Percentiles rank a stretch among this genome's conserved stretches.
Conservation (phyloP, 2,113 vertebrate species). For the Odocoileus hemionus region DNA sequence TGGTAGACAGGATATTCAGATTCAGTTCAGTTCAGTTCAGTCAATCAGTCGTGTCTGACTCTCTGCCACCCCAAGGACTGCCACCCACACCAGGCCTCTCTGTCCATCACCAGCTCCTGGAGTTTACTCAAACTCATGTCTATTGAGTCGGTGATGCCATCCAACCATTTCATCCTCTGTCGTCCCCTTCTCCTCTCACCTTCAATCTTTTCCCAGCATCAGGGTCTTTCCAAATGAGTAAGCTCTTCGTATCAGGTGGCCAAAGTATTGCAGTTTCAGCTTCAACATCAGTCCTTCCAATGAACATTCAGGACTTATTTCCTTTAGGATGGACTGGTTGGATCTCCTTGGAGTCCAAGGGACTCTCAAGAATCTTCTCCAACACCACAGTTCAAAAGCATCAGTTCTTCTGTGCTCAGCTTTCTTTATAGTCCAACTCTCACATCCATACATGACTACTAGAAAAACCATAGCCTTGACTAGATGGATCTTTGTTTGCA, state of each 20-base stretch:
- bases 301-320: not conserved
- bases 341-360: not conserved
- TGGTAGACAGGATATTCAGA: not conserved
- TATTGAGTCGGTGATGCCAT: not conserved
- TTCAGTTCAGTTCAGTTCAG: not conserved
- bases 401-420: not conserved
- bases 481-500: not conserved
- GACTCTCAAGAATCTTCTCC: not conserved
- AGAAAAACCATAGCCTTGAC: not conserved
- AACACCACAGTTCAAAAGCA: not conserved
- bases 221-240: not conserved
- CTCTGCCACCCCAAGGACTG: not conserved
- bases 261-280: not conserved
- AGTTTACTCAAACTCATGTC: not conserved
- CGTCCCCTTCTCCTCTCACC: accelerated
- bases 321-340: not conserved
- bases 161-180: not conserved
- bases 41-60: not conserved
- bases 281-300: not conserved
- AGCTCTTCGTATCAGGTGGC: not conserved
- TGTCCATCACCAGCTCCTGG: not conserved
- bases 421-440: not conserved
- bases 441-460: not conserved
- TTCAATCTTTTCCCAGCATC: not conserved
- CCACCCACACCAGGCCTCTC: not conserved